These are phyloP conservation scores for Hippocampus comes DNA, from an alignment of 2,113 vertebrate species.

Conservation along the genomic window DNA sequence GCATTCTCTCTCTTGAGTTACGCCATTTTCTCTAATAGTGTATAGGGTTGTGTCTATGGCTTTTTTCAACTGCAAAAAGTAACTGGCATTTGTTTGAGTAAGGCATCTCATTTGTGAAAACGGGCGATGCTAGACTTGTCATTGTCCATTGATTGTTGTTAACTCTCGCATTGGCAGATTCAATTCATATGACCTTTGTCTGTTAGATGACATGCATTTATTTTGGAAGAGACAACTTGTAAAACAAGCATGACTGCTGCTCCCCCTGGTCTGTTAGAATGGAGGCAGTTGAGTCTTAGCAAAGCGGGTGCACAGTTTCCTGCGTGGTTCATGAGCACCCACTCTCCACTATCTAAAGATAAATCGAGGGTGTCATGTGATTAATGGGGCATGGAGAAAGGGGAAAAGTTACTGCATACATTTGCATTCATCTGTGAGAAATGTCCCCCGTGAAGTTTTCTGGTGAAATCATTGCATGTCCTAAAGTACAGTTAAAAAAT, in stretches of 20 bases:
- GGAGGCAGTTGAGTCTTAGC: too few relatives aligned
- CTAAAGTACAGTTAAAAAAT: background rate
- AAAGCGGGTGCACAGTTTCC: background rate
- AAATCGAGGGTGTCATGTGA: background rate
- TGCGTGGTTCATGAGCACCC: background rate
- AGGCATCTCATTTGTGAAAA: background rate
- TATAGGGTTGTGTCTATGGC: background rate
- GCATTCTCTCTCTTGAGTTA: background rate
- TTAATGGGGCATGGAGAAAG: slow-evolving; percentile 1
- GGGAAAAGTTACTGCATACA: background rate
- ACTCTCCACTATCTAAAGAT: background rate
- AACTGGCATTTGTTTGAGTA: background rate
- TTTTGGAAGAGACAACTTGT: too few relatives aligned
- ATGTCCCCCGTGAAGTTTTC: background rate
- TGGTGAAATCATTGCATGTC: background rate
- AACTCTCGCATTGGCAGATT: background rate
- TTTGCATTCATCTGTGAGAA: slow-evolving; percentile 2
- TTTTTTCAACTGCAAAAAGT: background rate
- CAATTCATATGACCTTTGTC: background rate
- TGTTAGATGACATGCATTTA: too few relatives aligned
- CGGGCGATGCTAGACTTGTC: background rate
- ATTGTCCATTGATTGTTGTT: background rate
- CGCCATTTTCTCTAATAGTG: background rate
- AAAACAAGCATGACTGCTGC: too few relatives aligned
- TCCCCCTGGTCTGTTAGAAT: too few relatives aligned